Base-by-base conservation (phyloP, 37 sponge, comb jelly and placozoan species). In the Beroe ovata region DNA sequence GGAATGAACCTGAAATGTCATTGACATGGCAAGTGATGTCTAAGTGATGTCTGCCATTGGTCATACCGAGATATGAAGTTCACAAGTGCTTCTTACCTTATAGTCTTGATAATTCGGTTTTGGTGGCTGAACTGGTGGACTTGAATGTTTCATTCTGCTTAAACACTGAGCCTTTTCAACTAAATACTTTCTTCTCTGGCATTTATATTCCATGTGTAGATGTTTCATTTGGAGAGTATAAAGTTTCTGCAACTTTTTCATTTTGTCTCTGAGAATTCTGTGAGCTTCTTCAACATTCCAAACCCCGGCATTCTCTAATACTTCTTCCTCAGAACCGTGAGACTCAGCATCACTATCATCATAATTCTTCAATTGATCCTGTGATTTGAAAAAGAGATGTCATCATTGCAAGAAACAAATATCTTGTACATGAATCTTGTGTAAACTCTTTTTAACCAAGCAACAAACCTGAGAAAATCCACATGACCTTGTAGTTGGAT, bases 381-480 rank as follows among this genome's bases (percentile, higher is more conserved):
- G 63, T n/a, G n/a, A n/a, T n/a, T n/a, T n/a, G n/a, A n/a, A n/a
- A n/a, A n/a, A n/a, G n/a, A n/a, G n/a, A n/a, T n/a, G n/a, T n/a
- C n/a, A n/a, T n/a, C n/a, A n/a, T n/a, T n/a, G n/a, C n/a, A n/a
- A n/a, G n/a, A n/a, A n/a, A n/a, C n/a, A n/a, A n/a, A n/a, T n/a
- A n/a, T n/a, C n/a, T n/a, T n/a, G n/a, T n/a, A n/a, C n/a, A n/a
- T n/a, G n/a, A n/a, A n/a, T n/a, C n/a, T n/a, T n/a, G n/a, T n/a
- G n/a, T n/a, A n/a, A n/a, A n/a, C n/a, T n/a, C n/a, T n/a, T n/a
- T n/a, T n/a, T n/a, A n/a, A n/a, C n/a, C n/a, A n/a, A n/a, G n/a
- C n/a, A n/a, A n/a, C n/a, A n/a, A n/a, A 66, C 69, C 69, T 66
- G 69, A 34, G 69, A 66, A 16, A 66, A 66, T 66, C 69, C 69